Base-by-base conservation (phyloP, 2,888 invertebrate species). In the Spisula subtruncata region DNA sequence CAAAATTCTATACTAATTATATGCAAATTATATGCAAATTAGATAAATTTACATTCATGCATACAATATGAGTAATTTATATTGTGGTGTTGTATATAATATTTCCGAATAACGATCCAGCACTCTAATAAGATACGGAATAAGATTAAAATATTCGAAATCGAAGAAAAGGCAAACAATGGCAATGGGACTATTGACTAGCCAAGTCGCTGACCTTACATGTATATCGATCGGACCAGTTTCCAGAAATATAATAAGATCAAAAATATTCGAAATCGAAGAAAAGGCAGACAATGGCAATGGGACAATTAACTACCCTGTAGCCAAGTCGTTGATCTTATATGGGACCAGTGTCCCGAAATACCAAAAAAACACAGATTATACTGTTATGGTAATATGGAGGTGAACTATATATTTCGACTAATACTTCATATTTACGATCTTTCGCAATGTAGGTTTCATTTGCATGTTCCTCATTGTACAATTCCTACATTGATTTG, bases 21-120 rank as follows among this genome's bases (percentile, higher is more conserved):
- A 60, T 60, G 60, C n/a, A 25, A 66, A 66, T 66, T n/a, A n/a
- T 66, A 66, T n/a, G 60, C 60, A 66, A 66, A 66, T 66, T 25
- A 25, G 60, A 10, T 66, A 25, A 66, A 66, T 66, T 66, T 66
- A 25, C 25, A 66, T n/a, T n/a, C n/a, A n/a, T 66, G 25, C 12
- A 10, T 66, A 25, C n/a, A n/a, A 10, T 66, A 66, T 66, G 5
- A 20, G 60, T n/a, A 6, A 66, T 10, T 66, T 6, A 66, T 66
- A 66, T n/a, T 25, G 5, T 25, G 8, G 60, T 66, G 25, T 25
- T n/a, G n/a, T n/a, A n/a, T 66, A 66, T 66, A 25, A 66, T 25
- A 66, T 66, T 66, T 25, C 25, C 4, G 10, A 25, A 66, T 66
- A 66, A 25, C 0, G 2, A 25, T 5, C 25, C 60, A 20, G n/a